Evolutionary conservation across 2,888 invertebrate species (phyloP), one percentile per base, ranked within the genome.

Genomic region (Nineta flava): DNA sequence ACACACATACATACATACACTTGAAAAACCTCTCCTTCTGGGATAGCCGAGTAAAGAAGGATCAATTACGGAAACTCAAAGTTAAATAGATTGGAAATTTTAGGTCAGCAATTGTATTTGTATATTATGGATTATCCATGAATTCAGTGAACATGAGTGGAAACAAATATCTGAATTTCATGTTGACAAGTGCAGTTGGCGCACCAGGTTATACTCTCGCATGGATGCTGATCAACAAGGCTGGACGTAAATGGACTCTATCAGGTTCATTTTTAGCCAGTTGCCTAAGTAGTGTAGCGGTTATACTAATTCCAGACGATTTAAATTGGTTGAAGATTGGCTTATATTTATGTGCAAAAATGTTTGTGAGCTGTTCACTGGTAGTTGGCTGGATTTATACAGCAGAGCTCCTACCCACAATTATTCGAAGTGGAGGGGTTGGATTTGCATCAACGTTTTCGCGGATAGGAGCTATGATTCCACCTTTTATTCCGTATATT

Each of bases 151-250:
- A 72, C 46, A 68, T 83, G 52, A 75, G 76, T 51, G 81, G 81
- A 9, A 75, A 81, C 59, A 79, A 80, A 61, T 81, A 81, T 60
- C 52, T 77, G 2, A 83, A 81, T 62, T 83, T 81, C 59, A 69
- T 76, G 9, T 60, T 79, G 26, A 77, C 77, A 2, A 73, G 75
- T 52, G 60, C 77, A n/a, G 65, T 77, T 9, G 77, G 78, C 62
- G 76, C 77, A 55, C 77, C 78, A 6, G 76, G 76, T 2, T 76
- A 76, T 56, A 65, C 69, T 3, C 50, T 76, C 48, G 74, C 73
- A 1, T 63, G 74, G 74, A 55, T 74, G 21, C 65, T 65, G 44
- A 67, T 75, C 55, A 67, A 70, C 43, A 69, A 69, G 57, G 57
- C 73, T 16, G 77, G 77, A 2, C 62, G 77, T 46, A 65, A 72